Conservation (phyloP, 2,797 vertebrate genomes). For the Melopsittacus undulatus region DNA sequence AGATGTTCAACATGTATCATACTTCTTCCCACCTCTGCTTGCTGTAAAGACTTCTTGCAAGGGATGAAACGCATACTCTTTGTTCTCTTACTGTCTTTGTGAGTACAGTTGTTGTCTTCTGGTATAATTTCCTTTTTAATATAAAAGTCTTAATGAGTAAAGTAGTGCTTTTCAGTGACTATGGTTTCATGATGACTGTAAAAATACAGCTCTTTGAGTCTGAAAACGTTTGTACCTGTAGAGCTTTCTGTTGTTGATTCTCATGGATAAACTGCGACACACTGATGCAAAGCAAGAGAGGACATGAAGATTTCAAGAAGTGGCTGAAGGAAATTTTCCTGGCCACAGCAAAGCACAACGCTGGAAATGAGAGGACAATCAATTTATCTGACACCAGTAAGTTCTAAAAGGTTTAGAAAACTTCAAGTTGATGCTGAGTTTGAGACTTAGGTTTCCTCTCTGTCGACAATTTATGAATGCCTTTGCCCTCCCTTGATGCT, state of each 20-base stretch:
- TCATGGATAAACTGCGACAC: background rate
- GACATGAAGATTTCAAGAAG: background rate
- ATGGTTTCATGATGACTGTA: background rate
- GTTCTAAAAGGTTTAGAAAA: background rate
- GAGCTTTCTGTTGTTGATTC: background rate
- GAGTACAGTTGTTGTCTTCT: background rate
- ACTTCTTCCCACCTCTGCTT: background rate
- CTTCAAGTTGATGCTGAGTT: background rate
- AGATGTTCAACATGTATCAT: fast-evolving
- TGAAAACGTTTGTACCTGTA: background rate
- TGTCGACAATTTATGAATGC: slow-evolving; percentile 35
- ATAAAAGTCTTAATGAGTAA: background rate
- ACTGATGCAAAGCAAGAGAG: background rate
- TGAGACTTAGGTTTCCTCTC: background rate
- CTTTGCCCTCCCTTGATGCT: slow-evolving; percentile 16
- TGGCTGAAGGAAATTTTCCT: background rate
- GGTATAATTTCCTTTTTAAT: background rate
- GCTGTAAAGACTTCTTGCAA: background rate
- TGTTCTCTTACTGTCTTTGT: background rate
- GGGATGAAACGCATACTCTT: background rate
- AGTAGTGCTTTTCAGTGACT: background rate
- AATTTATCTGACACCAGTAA: background rate
- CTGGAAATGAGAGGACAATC: background rate
- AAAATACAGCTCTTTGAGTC: background rate
- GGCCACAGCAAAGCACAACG: background rate